Conservation (phyloP, 2,888 invertebrate species). For the Heteropelma amictum region DNA sequence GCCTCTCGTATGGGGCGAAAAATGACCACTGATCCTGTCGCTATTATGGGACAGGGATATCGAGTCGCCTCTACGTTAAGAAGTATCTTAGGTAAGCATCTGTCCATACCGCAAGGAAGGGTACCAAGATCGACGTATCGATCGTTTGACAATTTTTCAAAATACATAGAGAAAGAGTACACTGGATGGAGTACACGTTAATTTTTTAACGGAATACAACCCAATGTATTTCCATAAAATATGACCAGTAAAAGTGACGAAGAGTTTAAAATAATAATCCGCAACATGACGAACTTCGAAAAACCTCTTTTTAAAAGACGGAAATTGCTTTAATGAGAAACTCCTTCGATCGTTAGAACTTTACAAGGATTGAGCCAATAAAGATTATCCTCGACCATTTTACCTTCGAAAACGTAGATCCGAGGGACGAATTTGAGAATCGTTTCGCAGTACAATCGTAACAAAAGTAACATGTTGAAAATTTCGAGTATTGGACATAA, state of each 20-base stretch:
- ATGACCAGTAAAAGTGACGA: neutral
- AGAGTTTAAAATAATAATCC: neutral
- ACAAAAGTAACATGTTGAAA: no score
- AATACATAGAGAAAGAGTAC: neutral
- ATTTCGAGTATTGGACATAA: no score
- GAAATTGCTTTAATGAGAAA: neutral
- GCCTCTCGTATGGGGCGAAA: conserved; percentile 28
- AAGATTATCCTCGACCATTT: neutral
- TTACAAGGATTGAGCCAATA: conserved; percentile 12
- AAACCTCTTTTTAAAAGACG: neutral
- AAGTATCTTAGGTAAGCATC: conserved; percentile 47
- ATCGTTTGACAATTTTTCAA: conserved; percentile 23
- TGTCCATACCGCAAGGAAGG: conserved; percentile 24
- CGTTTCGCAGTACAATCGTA: no score
- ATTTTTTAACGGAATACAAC: neutral
- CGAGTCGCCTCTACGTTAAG: conserved; percentile 24
- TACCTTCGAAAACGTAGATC: neutral
- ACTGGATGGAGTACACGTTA: no score
- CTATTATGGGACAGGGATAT: conserved; percentile 14
- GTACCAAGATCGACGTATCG: conserved; percentile 26
- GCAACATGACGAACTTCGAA: neutral
- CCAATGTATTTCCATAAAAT: neutral
- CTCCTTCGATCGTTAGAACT: neutral
- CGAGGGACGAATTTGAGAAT: neutral
- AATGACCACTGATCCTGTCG: conserved; percentile 25